Percentiles rank a stretch among this genome's conserved stretches.
Conservation (phyloP, 2,113 vertebrate genomes). For the Halcyon senegalensis region DNA sequence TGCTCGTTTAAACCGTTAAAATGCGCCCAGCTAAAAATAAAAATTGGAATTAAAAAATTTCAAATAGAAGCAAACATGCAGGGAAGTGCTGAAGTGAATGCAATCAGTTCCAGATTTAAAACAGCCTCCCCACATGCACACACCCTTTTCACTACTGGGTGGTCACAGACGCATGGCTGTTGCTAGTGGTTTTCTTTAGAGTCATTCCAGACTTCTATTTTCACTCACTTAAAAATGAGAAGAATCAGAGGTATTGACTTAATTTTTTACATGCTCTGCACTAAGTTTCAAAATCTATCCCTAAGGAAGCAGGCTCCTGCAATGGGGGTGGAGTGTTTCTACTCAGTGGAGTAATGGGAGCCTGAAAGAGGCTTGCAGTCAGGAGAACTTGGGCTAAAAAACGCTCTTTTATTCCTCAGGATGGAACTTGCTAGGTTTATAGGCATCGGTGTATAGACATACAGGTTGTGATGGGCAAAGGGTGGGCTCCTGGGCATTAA, state of each 20-base stretch:
- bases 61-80: slow-evolving; percentile 4
- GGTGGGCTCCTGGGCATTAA: background rate
- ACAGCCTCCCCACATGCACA: background rate
- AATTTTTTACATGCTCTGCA: slow-evolving; percentile 25
- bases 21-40: slow-evolving; percentile 43
- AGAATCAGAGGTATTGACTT: slow-evolving; percentile 40
- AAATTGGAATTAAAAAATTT: background rate
- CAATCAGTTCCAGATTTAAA: slow-evolving; percentile 50
- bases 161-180: slow-evolving; percentile 3
- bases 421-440: background rate
- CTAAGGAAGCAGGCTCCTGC: slow-evolving; percentile 5
- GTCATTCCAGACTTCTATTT: slow-evolving; percentile 48
- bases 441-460: background rate
- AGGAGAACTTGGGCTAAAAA: background rate
- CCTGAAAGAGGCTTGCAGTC: background rate
- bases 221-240: slow-evolving; percentile 47
- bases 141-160: slow-evolving; percentile 42
- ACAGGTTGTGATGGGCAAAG: background rate
- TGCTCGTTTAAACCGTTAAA: background rate
- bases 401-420: background rate
- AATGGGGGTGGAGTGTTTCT: background rate
- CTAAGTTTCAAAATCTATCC: background rate
- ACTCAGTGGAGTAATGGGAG: background rate
- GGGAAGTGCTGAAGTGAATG: background rate
- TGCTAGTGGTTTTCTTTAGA: slow-evolving; percentile 30